Evolutionary conservation across 2,797 vertebrate species (phyloP), one percentile per base, ranked within the genome.

Genomic region (Oreochromis grahami): DNA sequence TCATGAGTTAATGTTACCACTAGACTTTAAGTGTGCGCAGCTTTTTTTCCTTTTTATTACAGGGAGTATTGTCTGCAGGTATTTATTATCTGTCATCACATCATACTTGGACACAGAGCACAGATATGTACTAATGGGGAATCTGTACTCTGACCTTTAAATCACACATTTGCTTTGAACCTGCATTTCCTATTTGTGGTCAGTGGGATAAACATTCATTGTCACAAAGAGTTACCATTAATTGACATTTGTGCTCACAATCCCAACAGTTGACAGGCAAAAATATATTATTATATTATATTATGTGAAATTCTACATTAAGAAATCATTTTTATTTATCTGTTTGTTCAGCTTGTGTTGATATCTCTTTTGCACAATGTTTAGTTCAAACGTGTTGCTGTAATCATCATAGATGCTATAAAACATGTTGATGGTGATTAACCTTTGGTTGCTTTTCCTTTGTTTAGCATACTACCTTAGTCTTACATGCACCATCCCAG

Each of bases 141-240:
- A 86, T 87, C 83, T 43, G 56, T 26, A 10, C 43, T 92, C 91
- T 89, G 83, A 32, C 63, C 91, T 80, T 52, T 83, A 94, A 93
- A 91, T 89, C 8, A 81, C 38, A 29, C n/a, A 82, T 86, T 92
- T 91, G 87, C 26, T 79, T 85, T 58, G 77, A 83, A 65, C 76
- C 32, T 58, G 21, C 13, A 14, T 81, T 80, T 89, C 76, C 65
- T 76, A 1, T 74, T 70, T 88, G 81, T 58, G 82, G 74, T 88
- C 58, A 12, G 14, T 13, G 7, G 1, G 24, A 77, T 58, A 38
- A n/a, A 36, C 43, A 60, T 13, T 29, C 36, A 77, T 21, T 60
- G 48, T 50, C 60, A 48, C 24, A 21, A 15, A 13, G 32, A 21
- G 4, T 34, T 70, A 19, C 36, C 65, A 76, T 82, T 51, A 24